phyloP scores from a whole-genome alignment of 2,888 invertebrate species.

The Timandra comae region DNA sequence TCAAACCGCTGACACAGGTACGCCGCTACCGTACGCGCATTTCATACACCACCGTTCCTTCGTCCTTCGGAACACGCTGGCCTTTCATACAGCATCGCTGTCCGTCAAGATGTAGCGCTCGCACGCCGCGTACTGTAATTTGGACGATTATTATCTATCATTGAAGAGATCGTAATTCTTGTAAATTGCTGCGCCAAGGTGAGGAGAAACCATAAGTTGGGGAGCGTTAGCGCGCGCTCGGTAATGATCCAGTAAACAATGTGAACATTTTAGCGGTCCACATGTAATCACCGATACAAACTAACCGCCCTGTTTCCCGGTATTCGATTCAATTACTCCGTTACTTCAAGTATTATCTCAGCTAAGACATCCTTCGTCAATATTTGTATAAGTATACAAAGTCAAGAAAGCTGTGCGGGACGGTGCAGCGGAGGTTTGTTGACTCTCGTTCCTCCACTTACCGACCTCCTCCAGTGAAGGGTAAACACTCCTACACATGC shows the following conservation, averaged over 20 bases:
- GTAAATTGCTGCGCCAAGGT: conserved; percentile 39
- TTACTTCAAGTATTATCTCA: conserved; percentile 54
- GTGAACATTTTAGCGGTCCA: conserved; percentile 50
- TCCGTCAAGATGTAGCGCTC: conserved; percentile 27
- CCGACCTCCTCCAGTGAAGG: conserved; percentile 22
- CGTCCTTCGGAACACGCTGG: conserved; percentile 18
- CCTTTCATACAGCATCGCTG: conserved; percentile 3
- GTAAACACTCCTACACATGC: conserved; percentile 23
- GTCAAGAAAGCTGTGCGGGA: conserved; percentile 38
- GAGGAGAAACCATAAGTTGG: conserved; percentile 23
- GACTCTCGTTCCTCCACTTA: conserved; percentile 18
- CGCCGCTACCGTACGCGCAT: conserved; percentile 33
- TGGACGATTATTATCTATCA: conserved; percentile 55
- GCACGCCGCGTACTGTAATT: conserved; percentile 46
- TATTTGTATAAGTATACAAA: conserved; percentile 46
- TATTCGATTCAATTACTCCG: conserved; percentile 51
- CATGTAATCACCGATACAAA: conserved; percentile 58
- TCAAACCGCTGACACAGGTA: conserved; percentile 48
- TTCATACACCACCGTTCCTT: conserved; percentile 20
- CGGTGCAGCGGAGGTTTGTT: conserved; percentile 29
- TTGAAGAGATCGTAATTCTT: conserved; percentile 46
- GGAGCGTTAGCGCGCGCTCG: conserved; percentile 24
- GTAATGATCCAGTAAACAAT: conserved; percentile 56
- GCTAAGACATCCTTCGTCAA: conserved; percentile 57
- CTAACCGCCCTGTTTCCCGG: conserved; percentile 39